phyloP scores from a whole-genome alignment of 2,113 vertebrate species.

The Euleptes europaea region DNA sequence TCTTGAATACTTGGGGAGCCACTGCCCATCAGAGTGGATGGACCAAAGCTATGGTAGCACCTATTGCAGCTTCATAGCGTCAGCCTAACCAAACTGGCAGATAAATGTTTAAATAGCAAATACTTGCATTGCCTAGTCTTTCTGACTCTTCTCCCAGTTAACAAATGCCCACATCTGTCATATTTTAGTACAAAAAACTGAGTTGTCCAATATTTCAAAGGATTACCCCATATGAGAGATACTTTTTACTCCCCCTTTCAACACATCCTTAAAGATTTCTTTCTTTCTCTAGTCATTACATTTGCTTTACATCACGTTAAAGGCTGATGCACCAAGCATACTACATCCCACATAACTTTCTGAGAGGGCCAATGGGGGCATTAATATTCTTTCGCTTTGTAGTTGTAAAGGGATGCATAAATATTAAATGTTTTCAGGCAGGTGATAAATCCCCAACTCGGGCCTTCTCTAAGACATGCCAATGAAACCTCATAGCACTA shows the following conservation, averaged over 20 bases:
- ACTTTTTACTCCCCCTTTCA: neutral
- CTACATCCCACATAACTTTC: neutral
- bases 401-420: neutral
- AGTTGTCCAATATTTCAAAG: neutral
- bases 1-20: too few relatives aligned
- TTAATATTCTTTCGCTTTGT: slow-evolving; percentile 1
- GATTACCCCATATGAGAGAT: neutral
- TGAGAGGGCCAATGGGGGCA: neutral
- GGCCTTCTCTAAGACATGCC: slow-evolving; percentile 32
- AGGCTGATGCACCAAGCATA: neutral
- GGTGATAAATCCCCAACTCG: neutral
- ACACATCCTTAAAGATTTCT: neutral
- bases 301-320: neutral
- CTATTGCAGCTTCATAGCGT: too few relatives aligned
- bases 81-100: neutral
- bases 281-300: neutral
- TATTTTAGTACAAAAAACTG: neutral
- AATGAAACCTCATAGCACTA: neutral
- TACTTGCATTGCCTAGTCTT: too few relatives aligned
- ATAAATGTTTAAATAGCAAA: neutral
- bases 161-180: neutral
- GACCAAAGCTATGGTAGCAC: too few relatives aligned
- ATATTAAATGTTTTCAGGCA: neutral
- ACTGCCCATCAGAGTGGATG: neutral
- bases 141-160: neutral